phyloP scores from a whole-genome alignment of 2,113 vertebrate genomes.

The Phyllostomus discolor region DNA sequence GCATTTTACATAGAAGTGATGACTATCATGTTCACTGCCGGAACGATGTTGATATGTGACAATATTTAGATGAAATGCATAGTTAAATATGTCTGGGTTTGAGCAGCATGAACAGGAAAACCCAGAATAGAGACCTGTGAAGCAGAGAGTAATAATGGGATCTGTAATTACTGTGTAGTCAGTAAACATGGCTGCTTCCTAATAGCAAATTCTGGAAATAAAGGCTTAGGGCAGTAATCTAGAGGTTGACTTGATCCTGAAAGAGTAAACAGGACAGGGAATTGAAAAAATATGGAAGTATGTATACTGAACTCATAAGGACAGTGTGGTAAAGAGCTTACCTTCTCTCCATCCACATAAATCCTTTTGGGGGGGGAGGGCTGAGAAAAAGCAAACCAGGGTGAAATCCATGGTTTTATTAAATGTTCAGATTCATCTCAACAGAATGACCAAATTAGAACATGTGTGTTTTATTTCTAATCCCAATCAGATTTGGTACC shows the following conservation, averaged over 20 bases:
- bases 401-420: background rate
- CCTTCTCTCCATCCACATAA: background rate
- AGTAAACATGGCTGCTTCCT: background rate
- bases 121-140: background rate
- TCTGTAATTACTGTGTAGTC: background rate
- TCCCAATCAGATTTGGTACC: slow-evolving; percentile 90
- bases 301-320: background rate
- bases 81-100: background rate
- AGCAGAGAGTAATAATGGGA: background rate
- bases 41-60: background rate
- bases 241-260: background rate
- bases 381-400: background rate
- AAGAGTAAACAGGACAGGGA: background rate
- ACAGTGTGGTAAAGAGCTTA: background rate
- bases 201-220: background rate
- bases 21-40: background rate
- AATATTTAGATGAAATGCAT: background rate
- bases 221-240: background rate
- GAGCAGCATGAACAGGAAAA: background rate
- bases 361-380: background rate
- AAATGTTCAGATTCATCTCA: background rate
- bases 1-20: background rate
- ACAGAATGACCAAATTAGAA: background rate
- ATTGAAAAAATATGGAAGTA: background rate
- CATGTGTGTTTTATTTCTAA: background rate